Conservation (phyloP, 2,113 vertebrate genomes). For the human region DNA sequence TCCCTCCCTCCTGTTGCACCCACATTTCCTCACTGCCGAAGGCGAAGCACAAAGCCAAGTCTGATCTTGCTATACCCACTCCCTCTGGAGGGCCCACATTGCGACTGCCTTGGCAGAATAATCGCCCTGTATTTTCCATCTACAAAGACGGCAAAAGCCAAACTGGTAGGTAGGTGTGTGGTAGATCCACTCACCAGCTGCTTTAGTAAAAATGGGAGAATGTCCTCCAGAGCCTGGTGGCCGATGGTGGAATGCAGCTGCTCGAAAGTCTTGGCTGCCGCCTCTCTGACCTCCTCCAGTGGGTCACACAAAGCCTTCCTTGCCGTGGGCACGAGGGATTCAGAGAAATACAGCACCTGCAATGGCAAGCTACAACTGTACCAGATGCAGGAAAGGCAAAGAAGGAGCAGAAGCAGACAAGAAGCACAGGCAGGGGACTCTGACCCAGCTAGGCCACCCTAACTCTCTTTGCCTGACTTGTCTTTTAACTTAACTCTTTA, state of each 20-base stretch:
- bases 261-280: slow-evolving; percentile 98
- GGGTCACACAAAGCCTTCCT: slow-evolving; percentile 97
- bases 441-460: not conserved
- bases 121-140: not conserved
- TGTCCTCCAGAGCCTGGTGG: slow-evolving; percentile 97
- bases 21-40: not conserved
- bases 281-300: slow-evolving; percentile 96
- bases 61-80: not conserved
- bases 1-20: not conserved
- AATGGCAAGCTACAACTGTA: not conserved
- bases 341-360: slow-evolving; percentile 97
- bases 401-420: not conserved
- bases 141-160: not conserved
- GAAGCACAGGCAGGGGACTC: not conserved
- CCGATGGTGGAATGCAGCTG: slow-evolving; percentile 98
- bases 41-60: slow-evolving; percentile 18
- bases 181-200: slow-evolving; percentile 91
- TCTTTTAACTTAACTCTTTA: not conserved
- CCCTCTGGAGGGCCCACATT: not conserved
- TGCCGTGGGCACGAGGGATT: slow-evolving; percentile 97
- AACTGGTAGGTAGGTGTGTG: not conserved
- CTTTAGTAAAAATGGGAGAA: slow-evolving; percentile 94
- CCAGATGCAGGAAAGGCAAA: fast-evolving
- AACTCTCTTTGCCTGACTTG: not conserved
- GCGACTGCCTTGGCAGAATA: not conserved